Evolutionary conservation across 2,113 vertebrate species (phyloP), one percentile per base, ranked within the genome.

Genomic region (Psilopogon haemacephalus): DNA sequence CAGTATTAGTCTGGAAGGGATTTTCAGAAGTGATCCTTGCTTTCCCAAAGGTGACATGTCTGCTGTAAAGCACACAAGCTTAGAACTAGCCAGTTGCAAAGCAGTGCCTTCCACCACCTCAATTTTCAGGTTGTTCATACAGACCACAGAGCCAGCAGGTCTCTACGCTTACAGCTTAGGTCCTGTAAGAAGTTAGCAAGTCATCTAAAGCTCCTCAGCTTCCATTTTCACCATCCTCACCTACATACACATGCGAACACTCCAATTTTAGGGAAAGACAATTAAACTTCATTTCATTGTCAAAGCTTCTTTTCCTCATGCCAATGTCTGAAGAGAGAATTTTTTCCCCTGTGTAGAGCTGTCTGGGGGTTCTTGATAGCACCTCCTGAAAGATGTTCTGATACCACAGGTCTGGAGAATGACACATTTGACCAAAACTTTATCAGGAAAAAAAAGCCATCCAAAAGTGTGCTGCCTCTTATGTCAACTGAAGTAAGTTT

Each of bases 21-120:
- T 42, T 87, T 93, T 75, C 62, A 84, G 30, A 71, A 56, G n/a
- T 26, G 58, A 90, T 59, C 17, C 27, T 62, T 91, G 38, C 72
- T 18, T 75, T 69, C 11, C n/a, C 65, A 56, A 33, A 78, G 15
- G 28, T 62, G 77, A n/a, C 13, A 6, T 2, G 2, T 42, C 42
- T 74, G 67, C 40, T 23, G 12, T 32, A 69, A 79, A 76, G 16
- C 15, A 50, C 19, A 71, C 5, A 70, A 26, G 52, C 15, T 44
- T 38, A 68, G 20, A 77, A 77, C 27, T 33, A 74, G 46, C 15
- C 44, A 15, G 27, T n/a, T 2, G 2, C 63, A 60, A 77, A 71
- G 32, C 13, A 78, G 50, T 24, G 69, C 27, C 46, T 71, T 88
- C 28, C 35, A 27, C n/a, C 16, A 32, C 6, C 24, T 14, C 23